phyloP scores from a whole-genome alignment of 1,140 invertebrate genomes.

The Ostrea edulis region DNA sequence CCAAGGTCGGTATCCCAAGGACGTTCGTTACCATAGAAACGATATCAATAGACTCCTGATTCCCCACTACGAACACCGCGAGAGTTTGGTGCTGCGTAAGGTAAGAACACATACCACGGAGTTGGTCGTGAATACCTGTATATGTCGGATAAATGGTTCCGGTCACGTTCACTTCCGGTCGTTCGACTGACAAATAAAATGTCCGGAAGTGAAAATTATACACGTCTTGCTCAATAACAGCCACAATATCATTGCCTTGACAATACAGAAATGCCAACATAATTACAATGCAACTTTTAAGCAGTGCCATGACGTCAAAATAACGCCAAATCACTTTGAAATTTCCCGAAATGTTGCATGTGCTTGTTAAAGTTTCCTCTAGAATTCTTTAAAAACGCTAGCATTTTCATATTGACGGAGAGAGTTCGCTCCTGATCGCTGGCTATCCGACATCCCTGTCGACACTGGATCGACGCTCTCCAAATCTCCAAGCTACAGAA shows the following conservation, averaged over 20 bases:
- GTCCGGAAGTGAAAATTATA: conserved; percentile 21
- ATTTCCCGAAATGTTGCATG: neutral
- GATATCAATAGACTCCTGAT: neutral
- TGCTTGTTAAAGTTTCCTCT: neutral
- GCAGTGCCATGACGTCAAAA: conserved; percentile 8
- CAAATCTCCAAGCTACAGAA: neutral
- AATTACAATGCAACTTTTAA: neutral
- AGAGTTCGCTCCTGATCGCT: neutral
- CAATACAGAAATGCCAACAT: neutral
- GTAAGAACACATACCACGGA: neutral
- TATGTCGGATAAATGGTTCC: neutral
- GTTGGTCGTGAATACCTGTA: neutral
- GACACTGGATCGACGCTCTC: neutral
- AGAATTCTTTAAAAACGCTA: neutral
- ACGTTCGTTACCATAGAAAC: conserved; percentile 3
- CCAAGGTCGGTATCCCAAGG: conserved; percentile 3
- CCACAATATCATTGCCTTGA: conserved; percentile 11
- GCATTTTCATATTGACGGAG: no score
- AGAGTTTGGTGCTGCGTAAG: neutral
- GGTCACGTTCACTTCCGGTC: conserved; percentile 4
- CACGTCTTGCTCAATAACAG: conserved; percentile 7
- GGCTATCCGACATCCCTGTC: neutral
- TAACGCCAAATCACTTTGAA: neutral
- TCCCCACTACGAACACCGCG: neutral
- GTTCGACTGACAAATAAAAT: neutral